Evolutionary conservation across 2,113 vertebrate genomes (phyloP).

Genomic region (Mobula hypostoma): DNA sequence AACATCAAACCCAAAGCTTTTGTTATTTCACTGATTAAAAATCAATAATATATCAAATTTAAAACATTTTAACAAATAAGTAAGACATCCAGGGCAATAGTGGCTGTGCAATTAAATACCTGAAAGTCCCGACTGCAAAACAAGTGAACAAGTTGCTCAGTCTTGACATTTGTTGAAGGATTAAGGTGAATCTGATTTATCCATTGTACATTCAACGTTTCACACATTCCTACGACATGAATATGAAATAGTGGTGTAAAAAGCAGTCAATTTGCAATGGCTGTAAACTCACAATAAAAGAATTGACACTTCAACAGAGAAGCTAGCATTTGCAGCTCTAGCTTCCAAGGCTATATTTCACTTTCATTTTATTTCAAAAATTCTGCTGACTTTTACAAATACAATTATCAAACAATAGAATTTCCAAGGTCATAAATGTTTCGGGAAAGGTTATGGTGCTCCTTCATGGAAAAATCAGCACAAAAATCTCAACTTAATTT

Average conservation of each 20-base stretch:
- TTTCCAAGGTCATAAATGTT: background rate
- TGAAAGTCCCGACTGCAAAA: background rate
- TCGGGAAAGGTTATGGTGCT: background rate
- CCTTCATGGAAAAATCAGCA: background rate
- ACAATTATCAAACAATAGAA: background rate
- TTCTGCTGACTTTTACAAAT: background rate
- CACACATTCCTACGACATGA: background rate
- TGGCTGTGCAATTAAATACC: background rate
- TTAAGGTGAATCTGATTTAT: background rate
- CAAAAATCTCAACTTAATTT: background rate
- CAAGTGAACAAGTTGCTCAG: background rate
- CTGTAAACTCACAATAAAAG: background rate
- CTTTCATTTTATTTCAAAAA: background rate
- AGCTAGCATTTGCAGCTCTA: background rate
- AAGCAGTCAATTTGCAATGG: background rate
- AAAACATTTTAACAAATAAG: background rate
- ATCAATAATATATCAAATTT: background rate
- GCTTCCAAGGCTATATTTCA: background rate
- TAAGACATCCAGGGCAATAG: background rate
- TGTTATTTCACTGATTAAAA: background rate
- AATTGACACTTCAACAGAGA: background rate
- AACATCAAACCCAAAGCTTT: background rate
- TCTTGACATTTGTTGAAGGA: background rate
- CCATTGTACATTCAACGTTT: background rate
- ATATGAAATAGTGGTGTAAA: background rate